A percentile compares a stretch with the other conserved stretches of the same genome.
phyloP scores from a whole-genome alignment of 2,113 vertebrate species.

The Rhipidura dahli region DNA sequence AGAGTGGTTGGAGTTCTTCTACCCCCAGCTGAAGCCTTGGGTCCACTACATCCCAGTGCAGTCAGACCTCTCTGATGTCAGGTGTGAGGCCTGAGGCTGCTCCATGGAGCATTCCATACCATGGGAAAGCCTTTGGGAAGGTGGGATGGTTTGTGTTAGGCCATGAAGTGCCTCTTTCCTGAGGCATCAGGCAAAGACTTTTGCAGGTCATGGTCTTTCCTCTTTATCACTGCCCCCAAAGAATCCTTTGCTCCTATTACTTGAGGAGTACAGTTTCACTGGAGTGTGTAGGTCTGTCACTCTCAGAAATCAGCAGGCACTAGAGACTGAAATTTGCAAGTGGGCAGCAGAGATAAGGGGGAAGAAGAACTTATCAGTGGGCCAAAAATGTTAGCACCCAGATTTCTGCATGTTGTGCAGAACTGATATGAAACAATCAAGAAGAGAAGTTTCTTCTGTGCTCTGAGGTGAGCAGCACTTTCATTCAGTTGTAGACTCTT shows the following conservation, averaged over 20 bases:
- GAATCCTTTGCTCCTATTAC: neutral
- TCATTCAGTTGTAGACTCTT: neutral
- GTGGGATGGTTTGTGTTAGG: neutral
- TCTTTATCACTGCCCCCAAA: neutral
- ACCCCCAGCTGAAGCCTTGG: conserved; percentile 92
- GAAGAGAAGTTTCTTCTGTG: neutral
- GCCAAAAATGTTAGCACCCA: neutral
- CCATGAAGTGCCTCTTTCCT: neutral
- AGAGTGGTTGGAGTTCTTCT: conserved; percentile 97
- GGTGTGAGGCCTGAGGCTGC: conserved; percentile 69
- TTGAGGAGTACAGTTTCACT: neutral
- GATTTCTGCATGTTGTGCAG: neutral
- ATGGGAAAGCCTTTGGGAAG: neutral
- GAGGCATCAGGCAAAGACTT: neutral
- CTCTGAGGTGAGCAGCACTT: neutral
- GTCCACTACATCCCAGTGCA: conserved; percentile 92
- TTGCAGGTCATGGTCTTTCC: neutral
- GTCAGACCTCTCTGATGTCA: conserved; percentile 89
- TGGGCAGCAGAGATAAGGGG: neutral
- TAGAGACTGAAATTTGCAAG: neutral
- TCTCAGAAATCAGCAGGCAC: neutral
- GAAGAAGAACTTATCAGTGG: neutral
- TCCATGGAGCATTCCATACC: neutral
- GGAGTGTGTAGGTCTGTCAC: neutral
- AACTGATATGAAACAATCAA: neutral